These are phyloP conservation scores for Ips nitidus DNA, from an alignment of 1,140 invertebrate species.

Conservation along the genomic window DNA sequence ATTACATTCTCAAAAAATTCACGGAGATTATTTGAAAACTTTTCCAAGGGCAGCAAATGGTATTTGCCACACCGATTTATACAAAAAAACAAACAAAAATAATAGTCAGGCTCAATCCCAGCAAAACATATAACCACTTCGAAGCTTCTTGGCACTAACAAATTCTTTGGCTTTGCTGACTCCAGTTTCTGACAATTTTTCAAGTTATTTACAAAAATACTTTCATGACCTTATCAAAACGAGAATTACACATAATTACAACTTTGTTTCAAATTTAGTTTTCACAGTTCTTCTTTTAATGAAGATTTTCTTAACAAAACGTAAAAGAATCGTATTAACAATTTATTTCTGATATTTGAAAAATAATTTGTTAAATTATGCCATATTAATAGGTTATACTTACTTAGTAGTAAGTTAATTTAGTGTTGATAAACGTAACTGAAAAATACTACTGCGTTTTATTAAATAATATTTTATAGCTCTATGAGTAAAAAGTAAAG, in stretches of 20 bases:
- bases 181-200: conserved; percentile 39
- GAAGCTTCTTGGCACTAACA: conserved; percentile 41
- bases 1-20: conserved; percentile 36
- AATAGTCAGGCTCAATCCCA: conserved; percentile 49
- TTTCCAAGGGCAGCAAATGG: conserved; percentile 40
- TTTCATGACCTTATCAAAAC: conserved; percentile 19
- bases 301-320: too few relatives aligned
- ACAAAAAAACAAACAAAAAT: conserved; percentile 34
- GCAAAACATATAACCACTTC: conserved; percentile 39
- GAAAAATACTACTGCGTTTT: too few relatives aligned
- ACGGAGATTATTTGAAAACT: conserved; percentile 53
- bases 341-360: too few relatives aligned
- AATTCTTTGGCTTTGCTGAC: conserved; percentile 50
- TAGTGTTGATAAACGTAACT: too few relatives aligned
- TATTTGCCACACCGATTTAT: conserved; percentile 34
- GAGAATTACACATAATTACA: conserved; percentile 17
- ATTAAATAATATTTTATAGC: too few relatives aligned
- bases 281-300: conserved; percentile 15
- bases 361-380: too few relatives aligned
- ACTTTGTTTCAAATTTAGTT: not conserved
- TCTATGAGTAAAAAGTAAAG: too few relatives aligned
- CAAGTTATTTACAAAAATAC: conserved; percentile 37
- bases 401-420: too few relatives aligned
- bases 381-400: too few relatives aligned
- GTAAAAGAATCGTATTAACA: too few relatives aligned